Evolutionary conservation across 2,113 vertebrate genomes (phyloP).

Genomic region (Siniperca knerii): DNA sequence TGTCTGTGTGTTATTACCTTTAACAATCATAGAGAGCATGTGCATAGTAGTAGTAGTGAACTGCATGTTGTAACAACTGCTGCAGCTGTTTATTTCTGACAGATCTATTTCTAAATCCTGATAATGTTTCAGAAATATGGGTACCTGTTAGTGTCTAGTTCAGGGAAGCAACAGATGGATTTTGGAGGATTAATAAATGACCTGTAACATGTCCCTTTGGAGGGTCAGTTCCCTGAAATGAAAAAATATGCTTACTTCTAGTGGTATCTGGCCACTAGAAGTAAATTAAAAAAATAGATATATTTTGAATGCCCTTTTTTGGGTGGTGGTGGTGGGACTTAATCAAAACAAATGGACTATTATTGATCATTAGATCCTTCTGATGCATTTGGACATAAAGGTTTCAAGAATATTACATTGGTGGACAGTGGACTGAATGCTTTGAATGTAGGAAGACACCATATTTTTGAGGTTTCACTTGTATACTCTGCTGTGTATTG

Average conservation of each 20-base stretch:
- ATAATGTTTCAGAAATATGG: neutral
- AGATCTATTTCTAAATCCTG: neutral
- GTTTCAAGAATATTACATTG: neutral
- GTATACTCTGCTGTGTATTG: too few relatives aligned
- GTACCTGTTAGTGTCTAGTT: neutral
- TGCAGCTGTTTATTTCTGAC: neutral
- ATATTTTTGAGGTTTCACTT: too few relatives aligned
- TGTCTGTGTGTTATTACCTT: neutral
- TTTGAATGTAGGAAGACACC: neutral
- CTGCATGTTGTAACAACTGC: neutral
- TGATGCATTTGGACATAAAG: neutral
- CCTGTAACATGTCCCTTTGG: neutral
- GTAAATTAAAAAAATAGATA: neutral
- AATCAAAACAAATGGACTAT: neutral
- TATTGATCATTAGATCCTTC: neutral
- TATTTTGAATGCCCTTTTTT: neutral
- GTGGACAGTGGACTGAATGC: neutral
- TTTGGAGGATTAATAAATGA: neutral
- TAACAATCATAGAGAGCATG: neutral
- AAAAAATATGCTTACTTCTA: neutral
- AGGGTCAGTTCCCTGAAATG: neutral
- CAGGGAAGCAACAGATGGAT: conserved; percentile 10
- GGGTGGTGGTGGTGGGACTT: neutral
- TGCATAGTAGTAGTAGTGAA: neutral
- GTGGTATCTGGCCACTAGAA: neutral